A percentile compares a stretch with the other conserved stretches of the same genome.
phyloP scores from a whole-genome alignment of 2,888 invertebrate genomes.

The Sinotaia quadrata region DNA sequence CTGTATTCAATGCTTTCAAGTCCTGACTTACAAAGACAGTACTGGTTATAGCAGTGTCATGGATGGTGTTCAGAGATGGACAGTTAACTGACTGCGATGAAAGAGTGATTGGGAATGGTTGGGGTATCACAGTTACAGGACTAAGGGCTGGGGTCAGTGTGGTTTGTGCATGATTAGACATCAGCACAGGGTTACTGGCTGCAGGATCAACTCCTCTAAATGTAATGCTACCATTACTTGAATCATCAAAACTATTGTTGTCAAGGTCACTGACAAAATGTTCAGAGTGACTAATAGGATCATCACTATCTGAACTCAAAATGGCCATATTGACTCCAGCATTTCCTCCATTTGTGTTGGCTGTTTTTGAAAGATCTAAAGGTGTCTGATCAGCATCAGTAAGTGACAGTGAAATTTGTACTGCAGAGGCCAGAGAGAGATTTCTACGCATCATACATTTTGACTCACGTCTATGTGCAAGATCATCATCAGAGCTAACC shows the following conservation, averaged over 20 bases:
- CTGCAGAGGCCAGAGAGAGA: conserved; percentile 29
- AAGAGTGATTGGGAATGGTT: neutral
- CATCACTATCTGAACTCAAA: neutral
- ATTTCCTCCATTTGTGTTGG: neutral
- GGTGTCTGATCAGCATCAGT: conserved; percentile 33
- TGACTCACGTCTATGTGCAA: neutral
- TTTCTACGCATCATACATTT: conserved; percentile 20
- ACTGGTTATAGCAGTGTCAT: neutral
- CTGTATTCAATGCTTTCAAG: neutral
- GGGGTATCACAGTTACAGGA: neutral
- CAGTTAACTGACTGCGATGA: neutral
- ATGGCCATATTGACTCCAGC: neutral
- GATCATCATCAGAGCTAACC: neutral
- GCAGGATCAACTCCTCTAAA: neutral
- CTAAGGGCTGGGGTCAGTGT: neutral
- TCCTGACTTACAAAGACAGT: neutral
- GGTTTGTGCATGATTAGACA: neutral
- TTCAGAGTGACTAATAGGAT: neutral
- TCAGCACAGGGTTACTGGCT: neutral
- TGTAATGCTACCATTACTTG: neutral
- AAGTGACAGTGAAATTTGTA: conserved; percentile 30
- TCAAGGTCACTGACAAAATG: neutral
- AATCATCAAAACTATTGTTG: neutral
- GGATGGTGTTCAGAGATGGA: neutral
- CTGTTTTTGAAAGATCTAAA: conserved; percentile 38